These are phyloP conservation scores for Arctia plantaginis DNA, from an alignment of 2,888 invertebrate species.

Conservation along the genomic window DNA sequence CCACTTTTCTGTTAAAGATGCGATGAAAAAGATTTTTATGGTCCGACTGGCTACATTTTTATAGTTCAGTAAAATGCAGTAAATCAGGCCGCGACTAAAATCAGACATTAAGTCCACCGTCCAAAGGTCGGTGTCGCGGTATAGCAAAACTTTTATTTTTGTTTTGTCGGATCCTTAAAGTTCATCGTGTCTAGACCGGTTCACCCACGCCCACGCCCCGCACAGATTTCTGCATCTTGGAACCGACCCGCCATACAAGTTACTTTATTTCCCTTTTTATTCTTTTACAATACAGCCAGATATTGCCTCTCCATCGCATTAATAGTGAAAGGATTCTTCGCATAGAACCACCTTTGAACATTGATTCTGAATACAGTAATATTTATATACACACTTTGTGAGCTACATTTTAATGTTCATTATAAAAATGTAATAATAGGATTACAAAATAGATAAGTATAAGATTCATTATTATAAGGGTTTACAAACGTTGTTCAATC, in stretches of 20 bases:
- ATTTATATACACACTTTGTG: conserved; percentile 26
- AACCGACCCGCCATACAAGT: conserved; percentile 82
- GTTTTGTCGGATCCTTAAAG: conserved; percentile 82
- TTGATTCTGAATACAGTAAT: conserved; percentile 41
- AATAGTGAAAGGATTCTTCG: conserved; percentile 74
- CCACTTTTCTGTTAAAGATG: conserved; percentile 11
- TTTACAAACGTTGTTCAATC: not conserved
- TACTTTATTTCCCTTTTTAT: conserved; percentile 81
- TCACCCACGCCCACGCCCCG: conserved; percentile 78
- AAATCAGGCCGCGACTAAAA: conserved; percentile 59
- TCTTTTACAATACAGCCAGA: conserved; percentile 79
- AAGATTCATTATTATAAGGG: not conserved
- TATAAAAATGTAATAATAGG: not conserved
- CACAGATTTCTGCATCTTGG: conserved; percentile 86
- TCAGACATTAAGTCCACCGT: conserved; percentile 71
- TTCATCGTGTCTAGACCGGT: conserved; percentile 86
- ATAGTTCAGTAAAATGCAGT: conserved; percentile 46
- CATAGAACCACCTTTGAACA: conserved; percentile 57
- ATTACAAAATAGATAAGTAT: too few species aligned
- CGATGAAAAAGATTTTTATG: conserved; percentile 11
- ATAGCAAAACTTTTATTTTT: conserved; percentile 75
- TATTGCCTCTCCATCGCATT: conserved; percentile 72
- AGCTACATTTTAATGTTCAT: not conserved
- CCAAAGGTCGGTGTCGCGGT: conserved; percentile 75
- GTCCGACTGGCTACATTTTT: conserved; percentile 14